Percentiles rank a stretch among this genome's conserved stretches.
Conservation (phyloP, 1,140 invertebrate species). For the Sogatella furcifera region DNA sequence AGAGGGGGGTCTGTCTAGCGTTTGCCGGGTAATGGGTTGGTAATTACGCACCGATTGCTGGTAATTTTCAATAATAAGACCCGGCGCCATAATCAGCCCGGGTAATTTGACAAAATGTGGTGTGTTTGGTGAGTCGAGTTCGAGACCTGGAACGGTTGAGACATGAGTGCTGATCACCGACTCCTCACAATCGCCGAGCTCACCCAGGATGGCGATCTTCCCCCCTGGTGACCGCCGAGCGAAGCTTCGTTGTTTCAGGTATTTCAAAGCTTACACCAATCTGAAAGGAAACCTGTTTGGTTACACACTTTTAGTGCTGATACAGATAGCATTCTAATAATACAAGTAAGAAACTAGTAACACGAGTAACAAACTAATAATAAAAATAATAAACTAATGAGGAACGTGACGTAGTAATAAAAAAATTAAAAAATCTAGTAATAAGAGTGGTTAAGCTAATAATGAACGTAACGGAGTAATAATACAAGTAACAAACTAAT, state of each 20-base stretch:
- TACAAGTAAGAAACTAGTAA: neutral
- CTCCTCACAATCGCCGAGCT: neutral
- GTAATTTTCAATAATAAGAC: conserved; percentile 1
- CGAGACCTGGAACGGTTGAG: neutral
- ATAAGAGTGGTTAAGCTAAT: too few species aligned
- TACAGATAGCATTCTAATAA: too few species aligned
- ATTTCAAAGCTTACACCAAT: neutral
- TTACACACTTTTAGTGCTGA: too few species aligned
- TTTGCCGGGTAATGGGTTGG: neutral
- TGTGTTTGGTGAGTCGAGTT: neutral
- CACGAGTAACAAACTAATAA: too few species aligned
- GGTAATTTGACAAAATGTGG: neutral
- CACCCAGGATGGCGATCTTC: neutral
- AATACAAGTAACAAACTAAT: too few species aligned
- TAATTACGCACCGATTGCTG: conserved; percentile 1
- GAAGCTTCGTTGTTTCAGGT: neutral
- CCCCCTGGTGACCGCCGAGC: neutral
- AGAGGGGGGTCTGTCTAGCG: neutral
- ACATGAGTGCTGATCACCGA: neutral
- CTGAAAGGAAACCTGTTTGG: neutral
- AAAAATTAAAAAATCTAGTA: too few species aligned
- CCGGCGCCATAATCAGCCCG: neutral
- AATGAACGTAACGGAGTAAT: too few species aligned
- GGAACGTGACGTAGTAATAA: too few species aligned
- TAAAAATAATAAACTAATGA: too few species aligned